Evolutionary conservation across 1,140 invertebrate species (phyloP).

Genomic region (Aphidius gifuensis): DNA sequence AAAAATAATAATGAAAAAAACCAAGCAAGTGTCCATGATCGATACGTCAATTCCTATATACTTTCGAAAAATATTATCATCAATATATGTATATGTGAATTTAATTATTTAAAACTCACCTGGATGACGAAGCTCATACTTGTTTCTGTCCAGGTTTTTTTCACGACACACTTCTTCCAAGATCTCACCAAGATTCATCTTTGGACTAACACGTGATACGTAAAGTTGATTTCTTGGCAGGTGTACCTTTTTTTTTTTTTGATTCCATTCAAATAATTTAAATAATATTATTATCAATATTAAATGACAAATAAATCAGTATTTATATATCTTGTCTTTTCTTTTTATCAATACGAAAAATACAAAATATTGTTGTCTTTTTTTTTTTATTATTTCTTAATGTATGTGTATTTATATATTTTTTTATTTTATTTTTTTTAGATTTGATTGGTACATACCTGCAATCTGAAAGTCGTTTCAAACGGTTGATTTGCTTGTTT

Average conservation of each 20-base stretch:
- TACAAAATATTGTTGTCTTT: background rate
- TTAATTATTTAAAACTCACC: slow-evolving; percentile 50
- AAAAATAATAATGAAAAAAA: no score
- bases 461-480: slow-evolving; percentile 72
- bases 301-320: no score
- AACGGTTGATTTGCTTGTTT: slow-evolving; percentile 61
- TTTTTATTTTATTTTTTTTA: background rate
- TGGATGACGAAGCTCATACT: slow-evolving; percentile 79
- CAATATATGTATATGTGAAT: no score
- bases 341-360: background rate
- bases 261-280: background rate
- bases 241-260: slow-evolving; percentile 60
- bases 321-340: background rate
- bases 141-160: slow-evolving; percentile 70
- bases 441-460: slow-evolving; percentile 43
- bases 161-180: slow-evolving; percentile 75
- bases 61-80: no score
- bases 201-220: slow-evolving; percentile 69
- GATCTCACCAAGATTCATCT: slow-evolving; percentile 65
- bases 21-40: no score
- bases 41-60: no score
- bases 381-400: background rate
- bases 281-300: background rate
- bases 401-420: background rate
- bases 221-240: slow-evolving; percentile 80